Evolutionary conservation across 1,140 invertebrate species (phyloP), one percentile per base, ranked within the genome.

Genomic region (Oryzaephilus surinamensis): DNA sequence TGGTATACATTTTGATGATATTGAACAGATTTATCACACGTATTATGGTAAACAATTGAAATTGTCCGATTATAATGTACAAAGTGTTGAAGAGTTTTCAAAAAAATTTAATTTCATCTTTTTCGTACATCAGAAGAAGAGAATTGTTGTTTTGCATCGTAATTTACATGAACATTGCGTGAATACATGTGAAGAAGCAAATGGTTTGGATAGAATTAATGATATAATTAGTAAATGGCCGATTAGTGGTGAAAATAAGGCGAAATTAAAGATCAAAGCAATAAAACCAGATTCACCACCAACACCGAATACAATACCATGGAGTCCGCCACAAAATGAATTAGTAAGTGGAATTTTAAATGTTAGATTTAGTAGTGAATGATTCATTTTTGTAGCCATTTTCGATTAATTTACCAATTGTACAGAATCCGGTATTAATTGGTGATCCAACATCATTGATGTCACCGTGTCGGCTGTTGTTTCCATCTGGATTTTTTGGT

Each of bases 71-170:
- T 55, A 48, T 31, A 43, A 50, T 14, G 46, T 52, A 11, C 48
- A 50, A 34, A 40, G 51, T 2, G 30, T 52, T 12, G 52, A 55
- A 19, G 51, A 54, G n/a, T 47, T 59, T 13, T 46, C 49, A 12
- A 50, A 46, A 14, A 24, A 50, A 18, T 54, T 56, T 35, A 50
- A 41, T 38, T 55, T 58, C 31, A 34, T 58, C 24, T 40, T 58
- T 38, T 48, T 57, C 26, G 31, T 60, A 7, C 41, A 43, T 17
- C 43, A 50, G 10, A 39, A 48, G 20, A 51, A 52, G 29, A 57
- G 54, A 21, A 51, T 40, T 12, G 44, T 51, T 31, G 41, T 31
- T 30, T 12, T 7, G n/a, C n/a, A n/a, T n/a, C 8, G 27, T 12
- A 23, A 26, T 24, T 12, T 35, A 17, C 21, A 6, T 3, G 0